Evolutionary conservation across 2,113 vertebrate genomes (phyloP).

Genomic region (Copsychus sechellarum): DNA sequence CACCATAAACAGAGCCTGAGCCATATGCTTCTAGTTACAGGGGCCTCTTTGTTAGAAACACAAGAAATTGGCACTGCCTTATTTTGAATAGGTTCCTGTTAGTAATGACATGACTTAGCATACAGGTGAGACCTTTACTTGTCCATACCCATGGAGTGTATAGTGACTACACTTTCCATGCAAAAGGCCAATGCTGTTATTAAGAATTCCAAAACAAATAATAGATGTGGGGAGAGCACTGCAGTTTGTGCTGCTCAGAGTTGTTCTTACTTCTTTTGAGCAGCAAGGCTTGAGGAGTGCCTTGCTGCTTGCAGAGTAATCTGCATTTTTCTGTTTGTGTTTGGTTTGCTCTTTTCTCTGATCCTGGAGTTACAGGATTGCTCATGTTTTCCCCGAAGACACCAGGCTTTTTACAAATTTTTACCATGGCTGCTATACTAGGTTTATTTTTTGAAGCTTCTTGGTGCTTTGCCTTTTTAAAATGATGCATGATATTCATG

Average conservation of each 20-base stretch:
- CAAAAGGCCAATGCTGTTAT: not conserved
- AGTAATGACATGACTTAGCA: not conserved
- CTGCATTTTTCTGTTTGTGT: not conserved
- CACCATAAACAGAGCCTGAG: not conserved
- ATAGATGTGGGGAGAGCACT: not conserved
- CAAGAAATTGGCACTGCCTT: not conserved
- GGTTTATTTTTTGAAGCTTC: not conserved
- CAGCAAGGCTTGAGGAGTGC: accelerated
- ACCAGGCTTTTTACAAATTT: not conserved
- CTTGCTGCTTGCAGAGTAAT: not conserved
- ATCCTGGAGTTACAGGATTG: not conserved
- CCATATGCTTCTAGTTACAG: not conserved
- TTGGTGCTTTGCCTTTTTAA: not conserved
- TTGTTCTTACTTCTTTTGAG: not conserved
- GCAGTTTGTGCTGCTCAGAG: not conserved
- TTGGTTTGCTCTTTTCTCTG: not conserved
- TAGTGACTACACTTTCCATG: not conserved
- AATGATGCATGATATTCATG: not conserved
- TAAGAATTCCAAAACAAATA: not conserved
- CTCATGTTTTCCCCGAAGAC: not conserved
- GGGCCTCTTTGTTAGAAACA: not conserved
- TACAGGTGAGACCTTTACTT: not conserved
- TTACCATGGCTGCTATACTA: not conserved
- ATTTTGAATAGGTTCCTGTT: not conserved
- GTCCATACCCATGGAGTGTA: not conserved